Evolutionary conservation across 2,113 vertebrate genomes (phyloP), one percentile per base, ranked within the genome.

Genomic region (Globicephala melas): DNA sequence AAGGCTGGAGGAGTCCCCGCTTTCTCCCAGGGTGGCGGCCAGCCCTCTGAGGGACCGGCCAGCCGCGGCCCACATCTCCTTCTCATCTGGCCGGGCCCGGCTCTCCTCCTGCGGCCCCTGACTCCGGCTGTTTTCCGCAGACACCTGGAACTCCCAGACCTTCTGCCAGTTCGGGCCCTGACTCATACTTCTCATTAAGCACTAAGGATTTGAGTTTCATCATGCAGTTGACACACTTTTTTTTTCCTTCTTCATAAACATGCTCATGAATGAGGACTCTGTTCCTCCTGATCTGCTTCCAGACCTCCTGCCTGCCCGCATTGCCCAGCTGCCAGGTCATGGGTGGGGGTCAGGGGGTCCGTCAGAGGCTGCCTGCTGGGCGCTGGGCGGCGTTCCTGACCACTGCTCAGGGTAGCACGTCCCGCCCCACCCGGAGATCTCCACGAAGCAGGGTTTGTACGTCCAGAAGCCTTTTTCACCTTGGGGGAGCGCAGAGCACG

Each of bases 181-280:
- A 83, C 98, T 98, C 94, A 4, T 4, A 10, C 60, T 93, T 65
- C 90, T 95, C 88, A 83, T 82, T 44, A 20, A 97, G 96, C 84
- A 62, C 50, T 55, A 76, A 87, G 2, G 17, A 89, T 89, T 97
- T 97, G 97, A 63, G 60, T 98, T 98, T 98, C 97, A 88, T 98
- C 97, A 77, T 28, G 82, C 90, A 96, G 80, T 97, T 97, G 96
- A 97, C 94, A 97, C 97, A 83, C 14, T 1, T 84, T 76, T 94
- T 95, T 89, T 83, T 38, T 21, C 20, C 83, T 55, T 50, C 85
- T 80, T 94, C 89, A 71, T 0, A 98, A 93, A 97, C 91, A 97
- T 10, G 58, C 91, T 94, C 80, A 80, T 41, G 0, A 96, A 95
- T 5, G 10, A 81, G 17, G 83, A 63, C 41, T 82, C 95, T 98